Percentiles rank a stretch among this genome's conserved stretches.
Conservation (phyloP, 2,113 vertebrate genomes). For the Coptodon rendalli region DNA sequence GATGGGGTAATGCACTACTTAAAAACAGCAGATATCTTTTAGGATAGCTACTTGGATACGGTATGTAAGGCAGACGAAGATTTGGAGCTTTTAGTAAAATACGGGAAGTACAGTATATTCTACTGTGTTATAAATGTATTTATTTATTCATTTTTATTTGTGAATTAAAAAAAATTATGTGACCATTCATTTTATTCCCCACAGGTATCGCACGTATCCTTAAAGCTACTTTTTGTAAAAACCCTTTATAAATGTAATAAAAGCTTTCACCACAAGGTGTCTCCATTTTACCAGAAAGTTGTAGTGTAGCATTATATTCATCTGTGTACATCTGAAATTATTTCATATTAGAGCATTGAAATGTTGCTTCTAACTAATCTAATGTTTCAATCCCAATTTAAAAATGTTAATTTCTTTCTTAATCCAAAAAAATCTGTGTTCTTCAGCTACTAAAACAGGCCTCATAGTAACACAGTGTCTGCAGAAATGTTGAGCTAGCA, state of each 20-base stretch:
- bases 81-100: background rate
- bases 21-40: background rate
- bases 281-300: background rate
- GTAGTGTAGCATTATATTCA: background rate
- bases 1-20: background rate
- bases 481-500: background rate
- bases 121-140: background rate
- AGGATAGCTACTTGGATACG: background rate
- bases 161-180: background rate
- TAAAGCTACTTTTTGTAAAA: background rate
- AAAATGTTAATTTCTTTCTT: background rate
- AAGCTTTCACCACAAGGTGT: background rate
- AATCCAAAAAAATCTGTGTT: background rate
- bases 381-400: background rate
- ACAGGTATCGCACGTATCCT: background rate
- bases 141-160: background rate
- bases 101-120: background rate
- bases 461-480: background rate
- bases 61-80: background rate
- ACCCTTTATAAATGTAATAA: background rate
- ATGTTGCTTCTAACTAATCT: background rate
- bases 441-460: background rate
- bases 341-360: background rate
- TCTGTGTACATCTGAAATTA: background rate
- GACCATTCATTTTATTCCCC: background rate